phyloP scores from a whole-genome alignment of 2,113 vertebrate species.

The Etheostoma spectabile region DNA sequence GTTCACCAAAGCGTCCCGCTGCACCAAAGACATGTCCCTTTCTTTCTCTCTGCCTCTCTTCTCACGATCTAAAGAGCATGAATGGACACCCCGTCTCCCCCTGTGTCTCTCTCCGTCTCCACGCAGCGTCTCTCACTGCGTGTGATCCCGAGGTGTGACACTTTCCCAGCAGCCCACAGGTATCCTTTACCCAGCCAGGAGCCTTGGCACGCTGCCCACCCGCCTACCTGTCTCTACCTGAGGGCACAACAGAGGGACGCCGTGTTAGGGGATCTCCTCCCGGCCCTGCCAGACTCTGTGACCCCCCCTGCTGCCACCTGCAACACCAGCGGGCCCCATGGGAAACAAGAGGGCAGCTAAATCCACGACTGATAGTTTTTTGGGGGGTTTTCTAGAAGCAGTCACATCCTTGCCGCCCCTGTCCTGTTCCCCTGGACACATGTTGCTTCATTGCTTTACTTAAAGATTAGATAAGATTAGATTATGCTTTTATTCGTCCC shows the following conservation, averaged over 20 bases:
- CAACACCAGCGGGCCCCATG: background rate
- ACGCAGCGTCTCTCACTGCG: constrained; percentile 41
- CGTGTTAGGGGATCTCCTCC: constrained; percentile 39
- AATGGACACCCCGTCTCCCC: constrained; percentile 40
- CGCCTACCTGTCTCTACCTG: constrained; percentile 49
- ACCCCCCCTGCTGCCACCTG: background rate
- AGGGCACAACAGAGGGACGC: constrained; percentile 59
- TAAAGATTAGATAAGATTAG: no score
- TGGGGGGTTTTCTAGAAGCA: constrained; percentile 5
- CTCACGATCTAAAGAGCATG: constrained; percentile 41
- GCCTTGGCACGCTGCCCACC: constrained; percentile 61
- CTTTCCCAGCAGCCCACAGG: constrained; percentile 77
- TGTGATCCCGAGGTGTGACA: constrained; percentile 74
- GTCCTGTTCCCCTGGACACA: background rate
- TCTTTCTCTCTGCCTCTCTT: constrained; percentile 33
- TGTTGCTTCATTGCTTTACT: background rate
- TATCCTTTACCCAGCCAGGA: constrained; percentile 69
- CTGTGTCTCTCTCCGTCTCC: constrained; percentile 42
- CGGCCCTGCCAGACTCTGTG: constrained; percentile 1
- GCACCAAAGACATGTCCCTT: constrained; percentile 58
- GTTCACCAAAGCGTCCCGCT: constrained; percentile 52
- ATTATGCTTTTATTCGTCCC: no score
- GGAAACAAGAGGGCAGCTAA: background rate
- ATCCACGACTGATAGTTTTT: background rate
- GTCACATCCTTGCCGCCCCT: background rate